Evolutionary conservation across 2,113 vertebrate genomes (phyloP).

Genomic region (Cairina moschata): DNA sequence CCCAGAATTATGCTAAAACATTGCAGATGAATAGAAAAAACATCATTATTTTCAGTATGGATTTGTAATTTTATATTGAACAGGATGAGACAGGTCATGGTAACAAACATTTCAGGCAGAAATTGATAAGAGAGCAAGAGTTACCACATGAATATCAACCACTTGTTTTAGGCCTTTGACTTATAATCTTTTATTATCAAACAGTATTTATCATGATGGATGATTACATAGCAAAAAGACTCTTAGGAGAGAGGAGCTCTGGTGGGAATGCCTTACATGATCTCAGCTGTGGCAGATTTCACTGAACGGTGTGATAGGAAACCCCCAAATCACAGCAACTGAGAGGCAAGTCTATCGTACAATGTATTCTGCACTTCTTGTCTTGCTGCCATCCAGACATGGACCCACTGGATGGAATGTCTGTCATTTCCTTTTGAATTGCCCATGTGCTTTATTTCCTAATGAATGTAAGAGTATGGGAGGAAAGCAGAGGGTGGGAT

Average conservation of each 20-base stretch:
- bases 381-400: neutral
- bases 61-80: conserved; percentile 6
- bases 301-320: fast-evolving
- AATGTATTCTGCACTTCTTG: neutral
- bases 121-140: neutral
- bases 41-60: neutral
- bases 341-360: neutral
- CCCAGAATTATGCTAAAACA: neutral
- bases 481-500: neutral
- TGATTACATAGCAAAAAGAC: neutral
- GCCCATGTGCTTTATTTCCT: neutral
- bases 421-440: neutral
- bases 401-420: neutral
- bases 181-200: neutral
- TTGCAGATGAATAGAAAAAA: neutral
- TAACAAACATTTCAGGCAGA: neutral
- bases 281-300: neutral
- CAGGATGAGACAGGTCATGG: neutral
- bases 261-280: neutral
- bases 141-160: conserved; percentile 3
- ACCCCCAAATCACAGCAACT: neutral
- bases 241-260: neutral
- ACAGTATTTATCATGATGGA: neutral
- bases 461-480: neutral
- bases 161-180: neutral